These are phyloP conservation scores for Antitype chi DNA, from an alignment of 2,888 invertebrate genomes.

Conservation along the genomic window DNA sequence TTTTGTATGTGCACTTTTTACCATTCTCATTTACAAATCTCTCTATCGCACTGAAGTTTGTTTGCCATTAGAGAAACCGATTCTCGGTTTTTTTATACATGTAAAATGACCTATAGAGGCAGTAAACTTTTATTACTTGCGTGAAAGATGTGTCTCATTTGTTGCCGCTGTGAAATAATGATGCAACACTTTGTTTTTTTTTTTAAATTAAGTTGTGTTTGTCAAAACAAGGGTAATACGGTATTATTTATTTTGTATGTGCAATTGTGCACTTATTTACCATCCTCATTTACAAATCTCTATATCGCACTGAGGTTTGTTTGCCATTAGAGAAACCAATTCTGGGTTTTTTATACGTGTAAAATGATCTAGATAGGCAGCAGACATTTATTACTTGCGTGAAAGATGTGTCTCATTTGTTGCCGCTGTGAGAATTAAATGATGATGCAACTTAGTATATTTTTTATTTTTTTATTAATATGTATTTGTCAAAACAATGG, in stretches of 20 bases:
- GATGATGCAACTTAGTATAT: constrained; percentile 12
- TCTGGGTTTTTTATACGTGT: too few relatives aligned
- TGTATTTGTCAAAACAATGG: not conserved
- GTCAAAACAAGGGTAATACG: not conserved
- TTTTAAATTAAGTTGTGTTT: not conserved
- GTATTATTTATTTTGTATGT: not conserved
- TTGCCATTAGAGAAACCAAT: too few relatives aligned
- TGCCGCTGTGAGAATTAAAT: not conserved
- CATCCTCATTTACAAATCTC: too few relatives aligned
- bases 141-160: not conserved
- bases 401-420: not conserved
- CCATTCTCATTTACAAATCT: too few relatives aligned
- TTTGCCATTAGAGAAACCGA: too few relatives aligned
- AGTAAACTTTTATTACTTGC: not conserved
- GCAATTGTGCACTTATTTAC: too few relatives aligned
- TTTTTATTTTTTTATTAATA: not conserved
- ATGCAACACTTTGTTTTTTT: not conserved
- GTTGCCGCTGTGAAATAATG: not conserved
- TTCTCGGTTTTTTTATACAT: too few relatives aligned
- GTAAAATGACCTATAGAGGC: not conserved
- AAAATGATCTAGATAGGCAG: not conserved
- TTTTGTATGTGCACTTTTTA: too few relatives aligned
- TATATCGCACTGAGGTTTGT: too few relatives aligned
- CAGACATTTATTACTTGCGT: not conserved
- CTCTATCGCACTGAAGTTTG: too few relatives aligned